These are phyloP conservation scores for Orestias chungarensis DNA, from an alignment of 2,797 vertebrate genomes.

Conservation along the genomic window DNA sequence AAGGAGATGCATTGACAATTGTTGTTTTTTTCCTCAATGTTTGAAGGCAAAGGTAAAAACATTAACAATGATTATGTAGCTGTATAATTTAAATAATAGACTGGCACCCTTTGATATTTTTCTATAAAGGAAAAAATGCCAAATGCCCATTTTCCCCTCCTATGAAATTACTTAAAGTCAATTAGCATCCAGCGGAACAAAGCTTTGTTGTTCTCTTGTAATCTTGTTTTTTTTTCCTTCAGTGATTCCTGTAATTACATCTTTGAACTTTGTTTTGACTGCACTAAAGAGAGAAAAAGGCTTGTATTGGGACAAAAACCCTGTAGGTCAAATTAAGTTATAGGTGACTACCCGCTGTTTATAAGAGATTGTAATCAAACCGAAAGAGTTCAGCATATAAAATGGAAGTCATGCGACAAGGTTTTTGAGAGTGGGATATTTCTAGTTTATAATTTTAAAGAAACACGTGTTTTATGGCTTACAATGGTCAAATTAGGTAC, in stretches of 20 bases:
- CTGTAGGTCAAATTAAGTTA: slow-evolving; percentile 9
- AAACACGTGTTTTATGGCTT: background rate
- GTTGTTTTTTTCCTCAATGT: slow-evolving; percentile 35
- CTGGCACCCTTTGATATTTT: slow-evolving; percentile 35
- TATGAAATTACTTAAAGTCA: slow-evolving; percentile 32
- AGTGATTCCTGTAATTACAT: slow-evolving; percentile 18
- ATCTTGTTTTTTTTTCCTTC: slow-evolving; percentile 6
- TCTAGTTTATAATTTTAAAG: slow-evolving; percentile 20
- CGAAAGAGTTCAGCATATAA: slow-evolving; percentile 11
- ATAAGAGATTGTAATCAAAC: slow-evolving; percentile 35
- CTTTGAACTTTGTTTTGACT: slow-evolving; percentile 21
- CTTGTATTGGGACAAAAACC: background rate
- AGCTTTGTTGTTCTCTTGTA: slow-evolving; percentile 32
- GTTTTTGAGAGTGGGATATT: slow-evolving; percentile 12
- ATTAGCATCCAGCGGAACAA: slow-evolving; percentile 27
- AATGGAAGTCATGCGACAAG: slow-evolving; percentile 6
- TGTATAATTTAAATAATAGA: slow-evolving; percentile 51
- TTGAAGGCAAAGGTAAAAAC: slow-evolving; percentile 30
- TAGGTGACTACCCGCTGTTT: slow-evolving; percentile 25
- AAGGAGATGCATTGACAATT: slow-evolving; percentile 36
- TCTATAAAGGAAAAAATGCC: slow-evolving; percentile 30
- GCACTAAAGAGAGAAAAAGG: slow-evolving; percentile 12
- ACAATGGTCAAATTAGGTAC: slow-evolving; percentile 1
- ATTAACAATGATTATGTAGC: slow-evolving; percentile 32
- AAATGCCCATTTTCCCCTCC: slow-evolving; percentile 31